Evolutionary conservation across 2,113 vertebrate species (phyloP).

Genomic region (Nipponia nippon): DNA sequence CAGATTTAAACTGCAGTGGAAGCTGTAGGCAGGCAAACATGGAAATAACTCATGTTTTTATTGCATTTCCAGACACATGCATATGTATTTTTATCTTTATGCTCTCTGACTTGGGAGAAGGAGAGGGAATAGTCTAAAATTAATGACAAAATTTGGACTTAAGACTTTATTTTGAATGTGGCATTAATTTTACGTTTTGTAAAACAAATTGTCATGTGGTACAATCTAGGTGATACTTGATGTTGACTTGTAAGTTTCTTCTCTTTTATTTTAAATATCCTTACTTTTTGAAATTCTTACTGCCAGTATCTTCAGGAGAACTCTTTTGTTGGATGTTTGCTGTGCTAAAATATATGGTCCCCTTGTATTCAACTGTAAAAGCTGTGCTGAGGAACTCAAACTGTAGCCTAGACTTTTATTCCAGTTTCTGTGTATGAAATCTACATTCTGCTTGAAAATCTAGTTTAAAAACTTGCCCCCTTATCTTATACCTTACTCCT

Average conservation of each 20-base stretch:
- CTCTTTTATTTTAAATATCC: neutral
- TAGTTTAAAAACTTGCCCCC: neutral
- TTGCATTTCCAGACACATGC: conserved; percentile 41
- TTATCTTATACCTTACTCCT: neutral
- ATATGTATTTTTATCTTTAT: conserved; percentile 4
- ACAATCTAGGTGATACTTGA: neutral
- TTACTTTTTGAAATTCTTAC: neutral
- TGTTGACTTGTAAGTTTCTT: neutral
- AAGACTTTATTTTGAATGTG: neutral
- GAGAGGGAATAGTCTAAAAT: conserved; percentile 6
- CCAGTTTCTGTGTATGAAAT: neutral
- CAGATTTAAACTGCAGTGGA: conserved; percentile 75
- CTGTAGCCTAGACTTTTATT: neutral
- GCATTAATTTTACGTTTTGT: neutral
- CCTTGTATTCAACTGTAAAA: neutral
- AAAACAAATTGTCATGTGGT: neutral
- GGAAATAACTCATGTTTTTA: conserved; percentile 64
- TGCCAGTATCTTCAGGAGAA: neutral
- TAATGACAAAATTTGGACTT: neutral
- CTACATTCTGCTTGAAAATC: neutral
- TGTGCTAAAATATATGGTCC: neutral
- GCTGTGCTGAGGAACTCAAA: neutral
- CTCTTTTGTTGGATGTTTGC: neutral
- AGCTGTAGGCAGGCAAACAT: conserved; percentile 61
- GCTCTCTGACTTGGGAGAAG: neutral